phyloP scores from a whole-genome alignment of 2,888 invertebrate species.

The Bombylius major region DNA sequence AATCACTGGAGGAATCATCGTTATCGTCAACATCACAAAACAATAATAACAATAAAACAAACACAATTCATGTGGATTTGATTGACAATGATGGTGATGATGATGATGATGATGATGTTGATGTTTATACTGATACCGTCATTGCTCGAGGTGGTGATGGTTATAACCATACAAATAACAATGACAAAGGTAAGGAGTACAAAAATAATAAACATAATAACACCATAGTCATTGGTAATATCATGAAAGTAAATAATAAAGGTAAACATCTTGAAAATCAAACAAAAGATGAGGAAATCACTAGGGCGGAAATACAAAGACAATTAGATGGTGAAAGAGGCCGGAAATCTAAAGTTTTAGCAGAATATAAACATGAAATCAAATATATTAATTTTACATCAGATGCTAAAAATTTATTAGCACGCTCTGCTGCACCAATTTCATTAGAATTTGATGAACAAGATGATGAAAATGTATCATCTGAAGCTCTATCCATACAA shows the following conservation, averaged over 20 bases:
- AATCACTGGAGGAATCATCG: not conserved
- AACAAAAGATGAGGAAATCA: constrained; percentile 23
- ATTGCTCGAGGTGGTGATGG: no score
- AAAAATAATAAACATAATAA: no score
- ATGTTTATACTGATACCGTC: no score
- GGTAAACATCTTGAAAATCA: constrained; percentile 23
- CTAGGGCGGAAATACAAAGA: constrained; percentile 9
- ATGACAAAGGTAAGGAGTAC: no score
- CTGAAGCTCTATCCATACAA: constrained; percentile 27
- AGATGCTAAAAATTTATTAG: constrained; percentile 28
- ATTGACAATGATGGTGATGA: not conserved
- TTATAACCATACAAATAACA: no score
- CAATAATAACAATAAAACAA: not conserved
- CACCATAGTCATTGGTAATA: no score
- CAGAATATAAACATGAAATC: constrained; percentile 30
- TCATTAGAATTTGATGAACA: constrained; percentile 20
- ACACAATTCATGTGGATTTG: not conserved
- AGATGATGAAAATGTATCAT: constrained; percentile 28
- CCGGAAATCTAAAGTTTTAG: constrained; percentile 29
- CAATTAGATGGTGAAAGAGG: constrained; percentile 20
- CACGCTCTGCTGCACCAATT: constrained; percentile 25
- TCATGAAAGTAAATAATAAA: not conserved
- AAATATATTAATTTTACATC: constrained; percentile 28
- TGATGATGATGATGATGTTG: not conserved
- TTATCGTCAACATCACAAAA: not conserved